phyloP scores from a whole-genome alignment of 2,797 vertebrate genomes.

The Parotocinclus haroldoi region DNA sequence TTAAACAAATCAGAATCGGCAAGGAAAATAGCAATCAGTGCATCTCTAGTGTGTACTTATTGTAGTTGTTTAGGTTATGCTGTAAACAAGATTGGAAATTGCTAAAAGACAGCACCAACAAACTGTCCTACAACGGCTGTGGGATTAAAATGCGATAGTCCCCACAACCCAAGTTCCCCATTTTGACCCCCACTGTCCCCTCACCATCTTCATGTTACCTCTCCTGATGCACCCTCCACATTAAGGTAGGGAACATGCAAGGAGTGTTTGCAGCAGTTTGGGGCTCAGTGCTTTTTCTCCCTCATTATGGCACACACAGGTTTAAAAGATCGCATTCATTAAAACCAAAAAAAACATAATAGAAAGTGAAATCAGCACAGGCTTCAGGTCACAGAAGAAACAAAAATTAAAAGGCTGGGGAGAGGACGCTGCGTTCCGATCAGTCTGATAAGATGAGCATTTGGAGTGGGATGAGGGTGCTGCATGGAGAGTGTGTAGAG shows the following conservation, averaged over 20 bases:
- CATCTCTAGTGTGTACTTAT: no score
- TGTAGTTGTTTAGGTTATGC: no score
- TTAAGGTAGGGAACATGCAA: conserved; percentile 29
- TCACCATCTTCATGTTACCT: conserved; percentile 55
- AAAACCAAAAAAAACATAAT: conserved; percentile 39
- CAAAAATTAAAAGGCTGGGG: conserved; percentile 41
- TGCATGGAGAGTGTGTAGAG: conserved; percentile 43
- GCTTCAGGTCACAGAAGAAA: conserved; percentile 39
- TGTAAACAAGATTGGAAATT: neutral
- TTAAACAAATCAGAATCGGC: no score
- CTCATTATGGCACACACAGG: conserved; percentile 51
- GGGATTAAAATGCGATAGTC: conserved; percentile 23
- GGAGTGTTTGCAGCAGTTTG: conserved; percentile 47
- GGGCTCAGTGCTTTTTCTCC: conserved; percentile 56
- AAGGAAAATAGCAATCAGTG: no score
- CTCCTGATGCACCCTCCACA: conserved; percentile 36
- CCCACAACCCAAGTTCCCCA: conserved; percentile 16
- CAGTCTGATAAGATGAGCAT: conserved; percentile 43
- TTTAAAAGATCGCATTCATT: conserved; percentile 39
- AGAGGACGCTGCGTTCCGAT: conserved; percentile 36
- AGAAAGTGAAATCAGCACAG: conserved; percentile 48
- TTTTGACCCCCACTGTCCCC: conserved; percentile 59
- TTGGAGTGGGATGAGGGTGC: conserved; percentile 39
- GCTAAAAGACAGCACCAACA: conserved; percentile 10
- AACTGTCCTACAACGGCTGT: conserved; percentile 40